A percentile compares a stretch with the other conserved stretches of the same genome.
phyloP scores from a whole-genome alignment of 2,888 invertebrate species.

The Laspeyria flexula region DNA sequence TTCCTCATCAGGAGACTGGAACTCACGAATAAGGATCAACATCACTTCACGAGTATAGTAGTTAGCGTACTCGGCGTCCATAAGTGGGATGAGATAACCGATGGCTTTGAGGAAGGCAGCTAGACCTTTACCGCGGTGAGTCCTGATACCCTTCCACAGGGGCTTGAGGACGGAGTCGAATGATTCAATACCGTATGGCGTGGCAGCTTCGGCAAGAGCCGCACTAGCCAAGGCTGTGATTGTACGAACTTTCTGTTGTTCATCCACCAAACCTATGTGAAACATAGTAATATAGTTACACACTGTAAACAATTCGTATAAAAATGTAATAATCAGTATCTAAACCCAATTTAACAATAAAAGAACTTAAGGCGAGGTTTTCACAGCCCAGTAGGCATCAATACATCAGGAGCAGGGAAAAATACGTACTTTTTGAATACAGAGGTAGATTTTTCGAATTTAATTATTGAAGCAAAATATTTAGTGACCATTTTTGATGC shows the following conservation, averaged over 20 bases:
- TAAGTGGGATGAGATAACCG: slow-evolving; percentile 99
- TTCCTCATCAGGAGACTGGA: slow-evolving; percentile 99
- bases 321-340: too few relatives aligned
- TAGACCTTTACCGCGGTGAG: slow-evolving; percentile 95
- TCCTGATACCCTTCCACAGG: slow-evolving; percentile 99
- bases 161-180: slow-evolving; percentile 99
- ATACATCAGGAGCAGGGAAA: too few relatives aligned
- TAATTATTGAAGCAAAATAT: too few relatives aligned
- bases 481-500: too few relatives aligned
- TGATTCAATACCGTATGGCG: slow-evolving; percentile 99
- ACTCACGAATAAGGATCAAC: slow-evolving; percentile 98
- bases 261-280: slow-evolving; percentile 93
- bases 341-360: too few relatives aligned
- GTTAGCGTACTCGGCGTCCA: slow-evolving; percentile 99
- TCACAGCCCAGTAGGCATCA: too few relatives aligned
- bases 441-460: too few relatives aligned
- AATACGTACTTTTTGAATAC: too few relatives aligned
- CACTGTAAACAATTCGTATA: too few relatives aligned
- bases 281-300: too few relatives aligned
- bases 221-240: slow-evolving; percentile 99
- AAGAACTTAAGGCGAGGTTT: too few relatives aligned
- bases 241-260: slow-evolving; percentile 99
- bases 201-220: slow-evolving; percentile 99
- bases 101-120: slow-evolving; percentile 99
- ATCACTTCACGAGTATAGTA: slow-evolving; percentile 99